Evolutionary conservation across 2,113 vertebrate species (phyloP).

Genomic region (Poicephalus gulielmi): DNA sequence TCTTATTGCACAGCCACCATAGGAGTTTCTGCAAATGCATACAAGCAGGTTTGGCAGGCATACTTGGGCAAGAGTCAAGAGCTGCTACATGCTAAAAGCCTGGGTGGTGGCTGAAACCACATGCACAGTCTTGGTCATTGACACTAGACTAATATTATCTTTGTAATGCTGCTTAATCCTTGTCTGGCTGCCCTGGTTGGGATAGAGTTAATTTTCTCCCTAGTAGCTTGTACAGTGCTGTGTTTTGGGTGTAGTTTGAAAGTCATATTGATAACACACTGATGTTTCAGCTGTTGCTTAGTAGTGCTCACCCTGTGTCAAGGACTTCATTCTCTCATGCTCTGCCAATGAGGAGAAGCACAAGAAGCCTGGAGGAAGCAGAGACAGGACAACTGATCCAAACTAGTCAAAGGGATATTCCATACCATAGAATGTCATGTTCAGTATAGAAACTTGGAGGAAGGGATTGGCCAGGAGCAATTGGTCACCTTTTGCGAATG

Average conservation of each 20-base stretch:
- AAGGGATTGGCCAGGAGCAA: neutral
- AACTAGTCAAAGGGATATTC: neutral
- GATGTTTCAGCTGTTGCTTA: neutral
- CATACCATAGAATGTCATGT: neutral
- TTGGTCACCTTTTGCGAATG: neutral
- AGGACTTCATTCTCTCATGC: neutral
- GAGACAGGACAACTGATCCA: neutral
- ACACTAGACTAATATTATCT: neutral
- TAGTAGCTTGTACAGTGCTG: neutral
- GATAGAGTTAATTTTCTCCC: neutral
- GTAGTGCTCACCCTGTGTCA: neutral
- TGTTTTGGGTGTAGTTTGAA: neutral
- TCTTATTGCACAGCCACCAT: neutral
- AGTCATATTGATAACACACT: neutral
- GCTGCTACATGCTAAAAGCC: neutral
- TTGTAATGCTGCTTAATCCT: slow-evolving; percentile 26
- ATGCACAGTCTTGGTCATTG: neutral
- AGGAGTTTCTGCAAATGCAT: neutral
- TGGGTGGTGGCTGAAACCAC: neutral
- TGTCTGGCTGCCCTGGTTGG: neutral
- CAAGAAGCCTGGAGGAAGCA: neutral
- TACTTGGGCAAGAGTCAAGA: neutral
- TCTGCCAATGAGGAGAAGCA: neutral
- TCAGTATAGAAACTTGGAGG: neutral
- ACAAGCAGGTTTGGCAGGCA: neutral